Conservation (phyloP, 2,888 invertebrate genomes). For the Trachelus troglodyta region DNA sequence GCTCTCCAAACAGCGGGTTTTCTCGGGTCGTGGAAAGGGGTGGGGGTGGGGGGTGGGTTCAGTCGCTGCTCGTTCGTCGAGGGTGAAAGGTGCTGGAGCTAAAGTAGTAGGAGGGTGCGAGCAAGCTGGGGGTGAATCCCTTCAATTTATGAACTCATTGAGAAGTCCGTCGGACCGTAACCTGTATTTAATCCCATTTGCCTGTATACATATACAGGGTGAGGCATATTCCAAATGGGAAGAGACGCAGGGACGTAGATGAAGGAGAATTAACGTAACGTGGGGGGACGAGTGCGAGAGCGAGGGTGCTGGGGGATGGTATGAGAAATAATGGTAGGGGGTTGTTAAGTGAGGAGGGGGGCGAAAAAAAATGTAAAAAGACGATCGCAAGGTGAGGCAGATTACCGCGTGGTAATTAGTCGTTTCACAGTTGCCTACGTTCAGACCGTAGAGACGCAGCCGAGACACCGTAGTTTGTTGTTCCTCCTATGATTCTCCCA, state of each 20-base stretch:
- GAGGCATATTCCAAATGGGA: background rate
- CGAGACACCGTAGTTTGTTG: too few relatives aligned
- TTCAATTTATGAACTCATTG: constrained; percentile 56
- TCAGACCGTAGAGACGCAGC: too few relatives aligned
- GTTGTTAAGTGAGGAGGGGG: too few relatives aligned
- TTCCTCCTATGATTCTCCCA: too few relatives aligned
- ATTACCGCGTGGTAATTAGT: too few relatives aligned
- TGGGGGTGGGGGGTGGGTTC: background rate
- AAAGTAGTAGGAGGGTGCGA: constrained; percentile 1
- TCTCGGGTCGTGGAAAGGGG: background rate
- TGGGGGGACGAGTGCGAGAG: background rate
- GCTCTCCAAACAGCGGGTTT: constrained; percentile 6
- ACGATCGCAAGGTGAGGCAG: too few relatives aligned
- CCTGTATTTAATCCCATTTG: constrained; percentile 18
- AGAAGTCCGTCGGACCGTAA: constrained; percentile 45
- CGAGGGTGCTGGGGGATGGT: too few relatives aligned
- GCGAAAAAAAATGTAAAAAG: too few relatives aligned
- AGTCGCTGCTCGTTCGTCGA: too few relatives aligned
- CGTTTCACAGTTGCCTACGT: too few relatives aligned
- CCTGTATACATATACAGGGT: constrained; percentile 8
- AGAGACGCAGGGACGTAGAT: constrained; percentile 1
- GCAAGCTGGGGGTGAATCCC: constrained; percentile 22
- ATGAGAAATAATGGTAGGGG: too few relatives aligned
- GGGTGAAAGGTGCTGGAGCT: too few relatives aligned
- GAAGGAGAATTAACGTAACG: background rate